Evolutionary conservation across 2,888 invertebrate genomes (phyloP).

Genomic region (Siphlonurus alternatus): DNA sequence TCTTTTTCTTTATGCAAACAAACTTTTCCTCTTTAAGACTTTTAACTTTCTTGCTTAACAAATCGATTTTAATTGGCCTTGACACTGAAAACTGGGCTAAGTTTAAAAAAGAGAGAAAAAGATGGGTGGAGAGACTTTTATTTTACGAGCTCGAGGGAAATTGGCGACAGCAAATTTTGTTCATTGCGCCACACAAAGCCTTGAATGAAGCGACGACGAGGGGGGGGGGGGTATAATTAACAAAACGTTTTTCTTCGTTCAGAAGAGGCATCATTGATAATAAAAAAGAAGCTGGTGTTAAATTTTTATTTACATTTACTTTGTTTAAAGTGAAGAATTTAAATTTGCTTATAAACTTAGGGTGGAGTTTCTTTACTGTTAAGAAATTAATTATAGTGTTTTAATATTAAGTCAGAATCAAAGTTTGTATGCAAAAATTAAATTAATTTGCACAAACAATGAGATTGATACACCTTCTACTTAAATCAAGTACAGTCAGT

Average conservation of each 20-base stretch:
- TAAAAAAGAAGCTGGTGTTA: background rate
- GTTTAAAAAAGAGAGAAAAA: background rate
- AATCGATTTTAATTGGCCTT: slow-evolving; percentile 4
- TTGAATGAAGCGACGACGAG: background rate
- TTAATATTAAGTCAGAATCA: too few relatives aligned
- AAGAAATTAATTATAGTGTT: too few relatives aligned
- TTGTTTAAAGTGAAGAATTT: too few relatives aligned
- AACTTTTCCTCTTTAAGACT: slow-evolving; percentile 2
- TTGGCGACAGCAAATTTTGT: background rate
- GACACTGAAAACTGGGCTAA: slow-evolving; percentile 3
- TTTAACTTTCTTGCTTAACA: background rate
- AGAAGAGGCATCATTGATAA: background rate
- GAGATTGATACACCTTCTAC: too few relatives aligned
- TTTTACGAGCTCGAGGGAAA: background rate
- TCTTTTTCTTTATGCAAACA: slow-evolving; percentile 1
- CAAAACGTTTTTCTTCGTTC: background rate
- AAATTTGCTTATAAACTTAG: too few relatives aligned
- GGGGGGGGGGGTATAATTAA: background rate
- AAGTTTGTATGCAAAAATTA: too few relatives aligned
- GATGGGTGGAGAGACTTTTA: background rate
- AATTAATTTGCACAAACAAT: too few relatives aligned
- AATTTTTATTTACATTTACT: too few relatives aligned
- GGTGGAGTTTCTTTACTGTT: too few relatives aligned
- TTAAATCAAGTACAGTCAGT: too few relatives aligned
- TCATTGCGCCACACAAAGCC: background rate